A percentile compares a stretch with the other conserved stretches of the same genome.
Evolutionary conservation across 2,888 invertebrate species (phyloP).

Genomic region (Cryptus armator): DNA sequence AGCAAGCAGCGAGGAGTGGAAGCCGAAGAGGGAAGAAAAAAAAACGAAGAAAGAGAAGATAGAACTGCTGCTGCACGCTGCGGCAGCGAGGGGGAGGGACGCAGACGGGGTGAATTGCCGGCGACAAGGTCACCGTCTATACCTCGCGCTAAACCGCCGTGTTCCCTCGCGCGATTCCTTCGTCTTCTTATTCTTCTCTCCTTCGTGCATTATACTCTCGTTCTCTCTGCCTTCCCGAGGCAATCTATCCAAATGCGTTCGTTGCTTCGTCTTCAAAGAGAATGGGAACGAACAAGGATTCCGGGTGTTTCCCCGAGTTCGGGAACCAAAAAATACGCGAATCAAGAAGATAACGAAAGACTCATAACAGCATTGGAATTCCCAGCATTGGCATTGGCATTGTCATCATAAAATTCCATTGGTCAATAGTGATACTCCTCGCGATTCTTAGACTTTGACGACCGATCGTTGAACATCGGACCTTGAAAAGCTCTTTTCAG

Average conservation of each 20-base stretch:
- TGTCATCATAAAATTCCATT: background rate
- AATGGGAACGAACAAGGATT: conserved; percentile 1
- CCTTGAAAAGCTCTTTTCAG: background rate
- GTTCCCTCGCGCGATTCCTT: conserved; percentile 74
- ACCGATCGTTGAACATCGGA: background rate
- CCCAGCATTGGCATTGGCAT: background rate
- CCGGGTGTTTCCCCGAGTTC: conserved; percentile 1
- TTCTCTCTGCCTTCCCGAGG: conserved; percentile 70
- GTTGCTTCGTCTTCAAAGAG: conserved; percentile 58
- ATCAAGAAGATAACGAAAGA: too few relatives aligned
- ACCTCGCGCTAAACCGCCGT: conserved; percentile 78
- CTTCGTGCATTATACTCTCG: conserved; percentile 71
- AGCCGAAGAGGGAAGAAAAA: conserved; percentile 57
- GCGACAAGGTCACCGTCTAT: conserved; percentile 84
- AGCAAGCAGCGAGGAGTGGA: conserved; percentile 60
- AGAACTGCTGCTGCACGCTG: conserved; percentile 60
- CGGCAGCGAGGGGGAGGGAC: conserved; percentile 73
- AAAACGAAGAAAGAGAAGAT: conserved; percentile 32
- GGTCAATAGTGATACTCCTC: background rate
- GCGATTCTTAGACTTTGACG: background rate
- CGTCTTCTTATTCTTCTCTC: conserved; percentile 51
- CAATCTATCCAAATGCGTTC: conserved; percentile 74
- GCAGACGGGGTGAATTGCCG: conserved; percentile 84
- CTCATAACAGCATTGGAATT: conserved; percentile 63
- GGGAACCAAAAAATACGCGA: background rate